phyloP scores from a whole-genome alignment of 2,113 vertebrate genomes.

The Eretmochelys imbricata region DNA sequence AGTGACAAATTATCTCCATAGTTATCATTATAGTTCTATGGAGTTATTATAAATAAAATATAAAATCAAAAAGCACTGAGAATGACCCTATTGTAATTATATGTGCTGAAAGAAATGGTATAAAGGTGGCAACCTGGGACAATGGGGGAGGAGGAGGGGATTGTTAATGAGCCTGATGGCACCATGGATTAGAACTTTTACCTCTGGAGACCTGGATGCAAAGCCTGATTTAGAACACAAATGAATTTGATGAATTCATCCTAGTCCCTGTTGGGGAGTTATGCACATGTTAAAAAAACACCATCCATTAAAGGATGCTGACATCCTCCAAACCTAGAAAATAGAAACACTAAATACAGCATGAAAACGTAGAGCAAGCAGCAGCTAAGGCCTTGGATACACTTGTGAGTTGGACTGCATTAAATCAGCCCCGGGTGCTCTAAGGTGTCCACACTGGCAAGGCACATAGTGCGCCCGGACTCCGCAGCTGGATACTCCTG shows the following conservation, averaged over 20 bases:
- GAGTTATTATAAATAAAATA: not conserved
- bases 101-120: not conserved
- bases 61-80: not conserved
- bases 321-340: not conserved
- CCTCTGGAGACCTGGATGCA: not conserved
- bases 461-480: too few relatives aligned
- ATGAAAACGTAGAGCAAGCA: not conserved
- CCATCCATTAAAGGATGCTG: not conserved
- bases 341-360: not conserved
- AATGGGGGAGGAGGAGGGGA: not conserved
- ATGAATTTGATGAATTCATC: not conserved
- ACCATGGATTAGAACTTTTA: not conserved
- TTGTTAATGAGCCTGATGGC: not conserved
- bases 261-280: not conserved
- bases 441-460: too few relatives aligned
- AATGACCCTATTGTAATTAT: not conserved
- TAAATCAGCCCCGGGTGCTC: too few relatives aligned
- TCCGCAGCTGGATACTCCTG: too few relatives aligned
- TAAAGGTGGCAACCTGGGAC: not conserved
- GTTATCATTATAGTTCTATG: not conserved
- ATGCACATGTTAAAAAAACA: not conserved
- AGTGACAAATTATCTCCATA: not conserved
- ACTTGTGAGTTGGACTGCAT: too few relatives aligned
- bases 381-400: not conserved
- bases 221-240: conserved; percentile 12